phyloP scores from a whole-genome alignment of 2,797 vertebrate genomes.

The Hippoglossus hippoglossus region DNA sequence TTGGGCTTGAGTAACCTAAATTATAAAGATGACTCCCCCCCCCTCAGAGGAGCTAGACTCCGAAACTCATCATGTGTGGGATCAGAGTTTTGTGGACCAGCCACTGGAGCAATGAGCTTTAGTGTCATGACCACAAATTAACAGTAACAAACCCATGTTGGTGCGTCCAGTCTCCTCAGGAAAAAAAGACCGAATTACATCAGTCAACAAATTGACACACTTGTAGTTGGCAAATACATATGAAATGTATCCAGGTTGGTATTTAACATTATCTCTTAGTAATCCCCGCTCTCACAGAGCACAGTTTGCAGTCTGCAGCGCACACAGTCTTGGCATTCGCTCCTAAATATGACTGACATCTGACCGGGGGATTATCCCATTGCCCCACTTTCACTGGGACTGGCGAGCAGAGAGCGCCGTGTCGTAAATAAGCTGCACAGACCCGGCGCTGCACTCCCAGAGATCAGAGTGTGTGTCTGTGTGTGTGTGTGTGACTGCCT shows the following conservation, averaged over 20 bases:
- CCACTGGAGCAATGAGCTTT: constrained; percentile 4
- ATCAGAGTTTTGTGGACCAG: background rate
- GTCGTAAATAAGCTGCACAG: constrained; percentile 36
- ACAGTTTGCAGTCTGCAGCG: constrained; percentile 45
- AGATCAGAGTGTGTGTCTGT: constrained; percentile 9
- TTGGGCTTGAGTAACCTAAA: too few species aligned
- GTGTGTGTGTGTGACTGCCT: background rate
- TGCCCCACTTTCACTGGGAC: constrained; percentile 66
- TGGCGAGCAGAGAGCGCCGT: constrained; percentile 22
- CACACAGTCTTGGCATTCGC: constrained; percentile 50
- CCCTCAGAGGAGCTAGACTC: background rate
- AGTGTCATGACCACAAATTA: background rate
- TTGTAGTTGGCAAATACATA: constrained; percentile 24
- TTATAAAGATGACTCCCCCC: background rate
- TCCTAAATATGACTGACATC: constrained; percentile 67
- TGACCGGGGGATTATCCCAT: constrained; percentile 70
- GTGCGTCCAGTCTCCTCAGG: constrained; percentile 2
- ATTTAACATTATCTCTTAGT: constrained; percentile 47
- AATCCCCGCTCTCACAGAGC: constrained; percentile 43
- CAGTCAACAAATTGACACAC: constrained; percentile 34
- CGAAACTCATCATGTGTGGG: background rate
- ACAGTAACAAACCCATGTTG: background rate
- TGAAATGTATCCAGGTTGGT: constrained; percentile 37
- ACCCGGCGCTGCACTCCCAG: constrained; percentile 11
- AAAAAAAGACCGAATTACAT: background rate